Conservation (phyloP, 2,888 invertebrate genomes). For the Orthosia incerta region DNA sequence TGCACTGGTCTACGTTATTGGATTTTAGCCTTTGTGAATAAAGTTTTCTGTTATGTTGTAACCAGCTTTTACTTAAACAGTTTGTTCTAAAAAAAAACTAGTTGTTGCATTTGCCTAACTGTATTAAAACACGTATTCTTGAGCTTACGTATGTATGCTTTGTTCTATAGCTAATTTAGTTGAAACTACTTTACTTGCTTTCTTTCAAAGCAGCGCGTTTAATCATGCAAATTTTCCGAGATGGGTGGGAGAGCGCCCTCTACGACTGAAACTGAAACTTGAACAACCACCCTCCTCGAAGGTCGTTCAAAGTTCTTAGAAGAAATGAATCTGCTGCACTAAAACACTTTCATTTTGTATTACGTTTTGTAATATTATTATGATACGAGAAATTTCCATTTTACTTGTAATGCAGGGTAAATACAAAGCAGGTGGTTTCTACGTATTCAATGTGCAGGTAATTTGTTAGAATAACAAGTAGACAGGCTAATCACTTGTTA, state of each 20-base stretch:
- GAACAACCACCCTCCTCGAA: conserved; percentile 83
- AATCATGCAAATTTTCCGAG: conserved; percentile 88
- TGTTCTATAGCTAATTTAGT: conserved; percentile 58
- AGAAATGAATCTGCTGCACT: conserved; percentile 86
- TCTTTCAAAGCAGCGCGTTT: conserved; percentile 80
- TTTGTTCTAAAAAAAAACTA: background rate
- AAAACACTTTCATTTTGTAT: conserved; percentile 86
- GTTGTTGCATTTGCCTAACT: background rate
- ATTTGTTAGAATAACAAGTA: conserved; percentile 50
- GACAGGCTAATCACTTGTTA: conserved; percentile 49
- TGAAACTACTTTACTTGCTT: conserved; percentile 68
- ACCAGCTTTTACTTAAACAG: conserved; percentile 22
- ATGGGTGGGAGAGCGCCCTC: conserved; percentile 80
- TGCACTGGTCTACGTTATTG: conserved; percentile 19
- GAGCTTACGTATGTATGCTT: conserved; percentile 29
- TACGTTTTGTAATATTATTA: conserved; percentile 67
- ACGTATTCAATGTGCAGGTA: conserved; percentile 40
- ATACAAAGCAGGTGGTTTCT: conserved; percentile 50
- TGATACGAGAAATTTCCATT: conserved; percentile 58
- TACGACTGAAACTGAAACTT: conserved; percentile 87
- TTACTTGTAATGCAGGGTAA: conserved; percentile 49
- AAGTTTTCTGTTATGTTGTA: conserved; percentile 12
- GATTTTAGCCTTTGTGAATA: conserved; percentile 23
- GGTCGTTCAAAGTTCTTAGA: conserved; percentile 89
- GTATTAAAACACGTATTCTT: conserved; percentile 10